Percentiles rank a stretch among this genome's conserved stretches.
Evolutionary conservation across 2,888 invertebrate species (phyloP).

Genomic region (Aplocera efformata): DNA sequence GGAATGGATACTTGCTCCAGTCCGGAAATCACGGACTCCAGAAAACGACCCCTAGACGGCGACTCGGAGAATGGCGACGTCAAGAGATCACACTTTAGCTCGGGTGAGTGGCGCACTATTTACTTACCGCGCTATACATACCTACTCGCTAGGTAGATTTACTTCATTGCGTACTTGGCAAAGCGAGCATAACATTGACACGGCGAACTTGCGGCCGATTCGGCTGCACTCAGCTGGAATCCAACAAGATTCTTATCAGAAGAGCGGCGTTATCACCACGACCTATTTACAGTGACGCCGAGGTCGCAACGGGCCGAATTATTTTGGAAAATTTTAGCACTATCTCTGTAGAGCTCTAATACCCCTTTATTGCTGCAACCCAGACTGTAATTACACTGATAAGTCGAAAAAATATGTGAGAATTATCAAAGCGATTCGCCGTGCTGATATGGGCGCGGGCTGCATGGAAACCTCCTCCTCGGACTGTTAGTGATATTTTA

Average conservation of each 20-base stretch:
- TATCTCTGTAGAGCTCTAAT: constrained; percentile 32
- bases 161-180: constrained; percentile 68
- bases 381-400: constrained; percentile 38
- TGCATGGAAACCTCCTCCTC: constrained; percentile 24
- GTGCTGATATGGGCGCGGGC: constrained; percentile 44
- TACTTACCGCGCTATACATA: constrained; percentile 41
- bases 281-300: constrained; percentile 66
- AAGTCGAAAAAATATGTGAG: constrained; percentile 38
- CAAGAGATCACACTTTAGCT: constrained; percentile 94
- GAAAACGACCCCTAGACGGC: constrained; percentile 93
- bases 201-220: constrained; percentile 54
- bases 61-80: constrained; percentile 93
- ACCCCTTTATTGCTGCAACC: constrained; percentile 35
- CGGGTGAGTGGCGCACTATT: constrained; percentile 83
- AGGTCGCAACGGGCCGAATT: constrained; percentile 52
- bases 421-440: constrained; percentile 36
- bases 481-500: constrained; percentile 47
- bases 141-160: constrained; percentile 33
- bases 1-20: constrained; percentile 96
- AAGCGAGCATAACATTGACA: constrained; percentile 72
- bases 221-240: constrained; percentile 54
- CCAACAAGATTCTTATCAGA: constrained; percentile 75
- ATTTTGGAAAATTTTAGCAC: constrained; percentile 33
- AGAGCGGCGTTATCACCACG: constrained; percentile 65
- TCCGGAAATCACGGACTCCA: constrained; percentile 94